Evolutionary conservation across 1,140 invertebrate species (phyloP), one percentile per base, ranked within the genome.

Genomic region (Agrypnia vestita): DNA sequence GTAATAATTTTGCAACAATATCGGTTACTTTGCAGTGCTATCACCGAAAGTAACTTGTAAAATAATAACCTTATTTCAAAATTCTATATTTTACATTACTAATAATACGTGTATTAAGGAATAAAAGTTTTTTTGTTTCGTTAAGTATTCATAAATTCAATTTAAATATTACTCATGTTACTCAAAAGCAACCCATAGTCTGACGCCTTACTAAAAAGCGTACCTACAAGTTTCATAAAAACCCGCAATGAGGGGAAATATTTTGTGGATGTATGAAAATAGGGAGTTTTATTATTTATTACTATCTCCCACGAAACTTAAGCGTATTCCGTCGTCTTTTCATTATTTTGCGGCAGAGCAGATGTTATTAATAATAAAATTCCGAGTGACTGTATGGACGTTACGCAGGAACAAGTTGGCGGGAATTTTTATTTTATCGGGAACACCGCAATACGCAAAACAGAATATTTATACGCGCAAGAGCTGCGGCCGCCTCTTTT

Each of bases 381-480:
- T 75, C 69, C 47, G 9, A 51, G 25, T 55, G 25, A 10, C 53
- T 56, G 15, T 56, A 59, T 21, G 17, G 8, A 59, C 55, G 17
- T 59, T 21, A 59, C 55, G 21, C 11, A 21, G 55, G 55, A 21
- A 19, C 55, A 59, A 59, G 55, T 59, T 19, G 17, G 1, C 19
- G 21, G 53, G 47, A 25, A 17, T 21, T 71, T 53, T 49, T 56
- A 15, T 76, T 49, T 46, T 62, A 76, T 49, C 43, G 59, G 15
- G 59, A 76, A 62, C 55, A 43, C 74, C 74, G 74, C 74, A 76
- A 76, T 64, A 76, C 74, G 74, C 44, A 76, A 76, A 76, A 76
- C 55, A 76, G 56, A 61, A 74, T 74, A 74, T 74, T 74, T 56
- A 74, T 56, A 44, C 71, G 15, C 71, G 15, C 12, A 6, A 15